phyloP scores from a whole-genome alignment of 2,888 invertebrate species.

The Strigamia transsilvanica region DNA sequence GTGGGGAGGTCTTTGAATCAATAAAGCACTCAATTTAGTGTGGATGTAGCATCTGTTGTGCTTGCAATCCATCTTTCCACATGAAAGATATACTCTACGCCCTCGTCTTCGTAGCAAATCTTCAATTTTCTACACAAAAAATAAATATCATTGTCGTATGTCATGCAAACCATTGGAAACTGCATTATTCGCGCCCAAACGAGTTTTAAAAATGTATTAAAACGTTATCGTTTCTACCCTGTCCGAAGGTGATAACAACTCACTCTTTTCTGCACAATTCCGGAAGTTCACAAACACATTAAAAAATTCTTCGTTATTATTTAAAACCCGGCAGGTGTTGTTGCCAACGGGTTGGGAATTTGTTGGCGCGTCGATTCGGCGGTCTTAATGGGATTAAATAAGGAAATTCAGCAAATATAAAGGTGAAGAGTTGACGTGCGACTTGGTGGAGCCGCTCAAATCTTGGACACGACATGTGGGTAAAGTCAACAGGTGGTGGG shows the following conservation, averaged over 20 bases:
- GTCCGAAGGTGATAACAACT: background rate
- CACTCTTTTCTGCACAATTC: background rate
- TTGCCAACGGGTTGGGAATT: background rate
- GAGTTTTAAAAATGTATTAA: background rate
- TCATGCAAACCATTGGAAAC: background rate
- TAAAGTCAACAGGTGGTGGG: constrained; percentile 29
- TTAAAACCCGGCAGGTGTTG: background rate
- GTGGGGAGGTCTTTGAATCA: constrained; percentile 19
- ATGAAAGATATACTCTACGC: background rate
- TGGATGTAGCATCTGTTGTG: constrained; percentile 33
- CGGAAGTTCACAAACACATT: background rate
- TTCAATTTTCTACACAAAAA: background rate
- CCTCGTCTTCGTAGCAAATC: background rate
- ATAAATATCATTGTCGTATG: background rate
- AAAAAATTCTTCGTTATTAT: too few species aligned
- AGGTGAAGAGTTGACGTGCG: background rate
- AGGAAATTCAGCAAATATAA: background rate
- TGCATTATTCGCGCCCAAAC: background rate
- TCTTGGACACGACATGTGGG: constrained; percentile 29
- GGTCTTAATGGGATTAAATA: background rate
- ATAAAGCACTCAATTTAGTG: constrained; percentile 45
- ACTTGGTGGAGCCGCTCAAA: constrained; percentile 6
- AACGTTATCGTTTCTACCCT: background rate
- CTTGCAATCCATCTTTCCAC: constrained; percentile 42
- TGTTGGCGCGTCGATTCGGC: too few species aligned